Base-by-base conservation (phyloP, 1,140 invertebrate genomes). In the Macrostomum lignano region DNA sequence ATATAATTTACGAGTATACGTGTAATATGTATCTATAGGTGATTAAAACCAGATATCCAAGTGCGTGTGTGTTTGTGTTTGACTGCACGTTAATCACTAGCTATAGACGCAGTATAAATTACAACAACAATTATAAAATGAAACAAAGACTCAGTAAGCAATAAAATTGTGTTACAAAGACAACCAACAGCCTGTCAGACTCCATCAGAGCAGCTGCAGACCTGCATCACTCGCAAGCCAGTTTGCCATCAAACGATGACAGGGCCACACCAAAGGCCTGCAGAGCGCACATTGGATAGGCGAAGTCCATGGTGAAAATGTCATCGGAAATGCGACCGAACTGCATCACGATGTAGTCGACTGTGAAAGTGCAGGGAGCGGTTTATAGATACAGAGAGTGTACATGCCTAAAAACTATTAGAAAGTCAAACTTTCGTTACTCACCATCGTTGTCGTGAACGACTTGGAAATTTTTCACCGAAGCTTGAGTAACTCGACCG, bases 391-490 rank as follows among this genome's bases (percentile, higher is more conserved):
- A n/a, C n/a, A n/a, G n/a, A n/a, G n/a, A n/a, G n/a, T n/a, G n/a
- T n/a, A n/a, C n/a, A n/a, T n/a, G n/a, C n/a, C n/a, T n/a, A 21
- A 21, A 28, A 10, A 14, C 10, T 2, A 10, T 24, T 9, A 24
- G 13, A n/a, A 24, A 24, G 9, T n/a, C n/a, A 9, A 24, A 9
- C 23, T 9, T 24, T 24, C n/a, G n/a, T 24, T 24, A 32, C 82
- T 32, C 74, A 25, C 10, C 2, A 20, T 34, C 17, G 17, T 20
- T 81, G 42, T 88, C 79, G 51, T 94, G 86, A 33, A 98, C 82
- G 38, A 98, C 74, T 67, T 98, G 88, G 60, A 98, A 98, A 65
- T 98, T 98, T 57, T 98, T 98, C 0, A 98, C 88, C 38, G 84
- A 94, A n/a, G 91, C 88, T 58, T 94, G 84, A 0, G 86, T 96